Evolutionary conservation across 2,888 invertebrate genomes (phyloP).

Genomic region (Trimorus sp.): DNA sequence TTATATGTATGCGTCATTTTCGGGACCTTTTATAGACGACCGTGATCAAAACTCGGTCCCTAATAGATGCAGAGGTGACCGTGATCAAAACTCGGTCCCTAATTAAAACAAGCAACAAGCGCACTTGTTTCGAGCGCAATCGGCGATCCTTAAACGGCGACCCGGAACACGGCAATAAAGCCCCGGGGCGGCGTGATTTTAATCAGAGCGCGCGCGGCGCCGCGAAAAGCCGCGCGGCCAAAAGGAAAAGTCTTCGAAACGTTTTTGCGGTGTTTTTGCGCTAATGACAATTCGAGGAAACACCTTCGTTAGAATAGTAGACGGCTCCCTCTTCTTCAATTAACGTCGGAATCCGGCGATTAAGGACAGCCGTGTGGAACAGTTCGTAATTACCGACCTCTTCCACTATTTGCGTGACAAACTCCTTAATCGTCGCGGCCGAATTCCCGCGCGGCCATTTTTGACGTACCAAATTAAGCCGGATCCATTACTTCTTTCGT

Average conservation of each 20-base stretch:
- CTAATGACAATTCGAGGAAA: conserved; percentile 60
- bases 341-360: conserved; percentile 63
- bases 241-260: conserved; percentile 9
- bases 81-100: conserved; percentile 38
- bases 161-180: conserved; percentile 39
- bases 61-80: no score
- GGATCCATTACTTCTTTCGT: not conserved
- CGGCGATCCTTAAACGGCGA: conserved; percentile 34
- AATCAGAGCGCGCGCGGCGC: conserved; percentile 22
- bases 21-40: no score
- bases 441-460: conserved; percentile 50
- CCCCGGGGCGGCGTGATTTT: conserved; percentile 35
- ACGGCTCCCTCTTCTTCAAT: conserved; percentile 57
- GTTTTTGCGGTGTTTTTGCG: conserved; percentile 55
- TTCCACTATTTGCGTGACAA: conserved; percentile 55
- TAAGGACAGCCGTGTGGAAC: conserved; percentile 60
- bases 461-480: conserved; percentile 29
- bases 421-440: conserved; percentile 48
- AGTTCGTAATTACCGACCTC: conserved; percentile 58
- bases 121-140: conserved; percentile 40
- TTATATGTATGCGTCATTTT: no score
- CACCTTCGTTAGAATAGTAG: conserved; percentile 56
- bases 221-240: not conserved
- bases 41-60: conserved; percentile 35
- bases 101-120: conserved; percentile 60